Evolutionary conservation across 2,888 invertebrate genomes (phyloP).

Genomic region (Melieria omissa): DNA sequence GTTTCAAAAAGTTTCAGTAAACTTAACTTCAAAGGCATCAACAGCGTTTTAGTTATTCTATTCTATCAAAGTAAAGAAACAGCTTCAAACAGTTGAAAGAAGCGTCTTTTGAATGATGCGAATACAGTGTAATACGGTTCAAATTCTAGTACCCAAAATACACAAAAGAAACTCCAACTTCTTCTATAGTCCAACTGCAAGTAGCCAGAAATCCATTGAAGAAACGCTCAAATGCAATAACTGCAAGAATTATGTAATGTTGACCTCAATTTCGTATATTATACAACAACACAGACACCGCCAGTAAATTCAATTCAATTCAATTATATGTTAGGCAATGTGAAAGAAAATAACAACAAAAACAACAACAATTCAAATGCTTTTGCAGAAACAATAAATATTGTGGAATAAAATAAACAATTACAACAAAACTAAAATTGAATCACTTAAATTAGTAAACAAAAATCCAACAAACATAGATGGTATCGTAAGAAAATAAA

Average conservation of each 20-base stretch:
- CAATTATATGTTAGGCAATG: background rate
- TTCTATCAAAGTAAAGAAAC: too few relatives aligned
- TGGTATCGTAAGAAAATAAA: background rate
- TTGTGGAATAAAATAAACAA: background rate
- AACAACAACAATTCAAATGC: constrained; percentile 2
- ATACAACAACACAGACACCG: constrained; percentile 6
- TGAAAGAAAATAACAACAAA: constrained; percentile 6
- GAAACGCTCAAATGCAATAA: background rate
- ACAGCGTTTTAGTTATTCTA: too few relatives aligned
- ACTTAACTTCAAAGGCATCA: too few relatives aligned
- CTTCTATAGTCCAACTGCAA: background rate
- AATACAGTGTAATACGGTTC: background rate
- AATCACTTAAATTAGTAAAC: background rate
- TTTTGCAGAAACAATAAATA: constrained; percentile 3
- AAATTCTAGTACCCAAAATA: background rate
- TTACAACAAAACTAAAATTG: background rate
- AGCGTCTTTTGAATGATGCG: background rate
- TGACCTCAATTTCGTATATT: background rate
- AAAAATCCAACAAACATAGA: background rate
- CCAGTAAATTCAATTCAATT: constrained; percentile 11
- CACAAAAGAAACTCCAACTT: background rate
- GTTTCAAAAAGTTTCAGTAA: too few relatives aligned
- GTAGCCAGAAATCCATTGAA: background rate
- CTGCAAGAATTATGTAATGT: background rate
- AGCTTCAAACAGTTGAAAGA: background rate